Base-by-base conservation (phyloP, 2,888 invertebrate species). In the Bembecia ichneumoniformis region DNA sequence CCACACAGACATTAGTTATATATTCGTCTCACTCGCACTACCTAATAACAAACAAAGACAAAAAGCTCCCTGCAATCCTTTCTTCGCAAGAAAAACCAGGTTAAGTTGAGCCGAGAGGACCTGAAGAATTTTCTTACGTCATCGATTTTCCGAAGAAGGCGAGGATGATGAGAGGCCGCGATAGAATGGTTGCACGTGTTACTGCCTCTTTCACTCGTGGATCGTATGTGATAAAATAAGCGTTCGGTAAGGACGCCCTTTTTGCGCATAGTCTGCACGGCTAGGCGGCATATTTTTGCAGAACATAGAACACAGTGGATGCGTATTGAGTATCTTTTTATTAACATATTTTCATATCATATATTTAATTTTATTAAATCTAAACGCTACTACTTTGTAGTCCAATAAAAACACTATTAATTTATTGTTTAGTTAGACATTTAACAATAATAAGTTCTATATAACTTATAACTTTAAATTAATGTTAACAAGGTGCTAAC, bases 191-290 rank as follows among this genome's bases (percentile, higher is more conserved):
- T 55, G 55, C 50, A 53, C 54, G 49, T 51, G 35, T 53, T 46
- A 52, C 57, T 52, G 58, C 76, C 81, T 64, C 73, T 49, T 52
- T 83, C 68, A 54, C 51, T 57, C 80, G 58, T 64, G 78, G 77
- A 70, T 76, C 80, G 83, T 82, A 82, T 82, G 82, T 76, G 82
- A 77, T 77, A 75, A 78, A 78, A 77, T 69, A 75, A 69, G 65
- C 67, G 69, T 73, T 77, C 72, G 70, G 73, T 74, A 70, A 77
- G 77, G 82, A 80, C 80, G 77, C 74, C 81, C 83, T 87, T 87
- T 87, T 86, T 86, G 86, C 81, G 77, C 72, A 74, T 78, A 77
- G 86, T 86, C 87, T 86, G 83, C 77, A 64, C 74, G 77, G 77
- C 82, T 82, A 83, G 83, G 77, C 82, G 79, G 84, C 83, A 86